A percentile compares a stretch with the other conserved stretches of the same genome.
These are phyloP conservation scores for Diaperis boleti DNA, from an alignment of 2,888 invertebrate genomes.

Conservation along the genomic window DNA sequence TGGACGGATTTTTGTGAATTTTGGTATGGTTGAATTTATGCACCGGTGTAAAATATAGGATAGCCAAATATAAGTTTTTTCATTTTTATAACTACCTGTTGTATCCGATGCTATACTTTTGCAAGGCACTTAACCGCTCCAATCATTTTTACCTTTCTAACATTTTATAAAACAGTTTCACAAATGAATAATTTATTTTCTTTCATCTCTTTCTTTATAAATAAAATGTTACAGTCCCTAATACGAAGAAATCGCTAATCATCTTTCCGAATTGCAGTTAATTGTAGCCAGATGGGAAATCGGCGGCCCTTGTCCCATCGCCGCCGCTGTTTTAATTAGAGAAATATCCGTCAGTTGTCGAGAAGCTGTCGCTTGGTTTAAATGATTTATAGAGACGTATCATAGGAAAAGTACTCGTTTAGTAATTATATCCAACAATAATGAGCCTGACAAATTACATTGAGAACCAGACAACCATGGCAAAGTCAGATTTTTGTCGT, in stretches of 20 bases:
- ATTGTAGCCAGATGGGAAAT: slow-evolving; percentile 13
- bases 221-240: background rate
- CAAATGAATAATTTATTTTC: background rate
- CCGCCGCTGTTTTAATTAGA: slow-evolving; percentile 38
- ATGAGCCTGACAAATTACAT: slow-evolving; percentile 43
- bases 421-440: slow-evolving; percentile 40
- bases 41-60: too few species aligned
- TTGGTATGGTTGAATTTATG: too few species aligned
- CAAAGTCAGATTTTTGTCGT: slow-evolving; percentile 13
- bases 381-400: slow-evolving; percentile 41
- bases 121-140: too few species aligned
- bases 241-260: slow-evolving; percentile 11
- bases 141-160: too few species aligned
- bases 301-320: slow-evolving; percentile 10
- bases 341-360: slow-evolving; percentile 34
- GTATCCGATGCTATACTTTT: too few species aligned
- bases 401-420: slow-evolving; percentile 30
- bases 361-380: slow-evolving; percentile 41
- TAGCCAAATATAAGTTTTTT: too few species aligned
- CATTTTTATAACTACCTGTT: too few species aligned
- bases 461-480: slow-evolving; percentile 30
- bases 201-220: too few species aligned
- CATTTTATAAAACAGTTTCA: too few species aligned
- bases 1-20: too few species aligned
- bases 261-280: slow-evolving; percentile 9